phyloP scores from a whole-genome alignment of 2,888 invertebrate species.

The Smittia sp. region DNA sequence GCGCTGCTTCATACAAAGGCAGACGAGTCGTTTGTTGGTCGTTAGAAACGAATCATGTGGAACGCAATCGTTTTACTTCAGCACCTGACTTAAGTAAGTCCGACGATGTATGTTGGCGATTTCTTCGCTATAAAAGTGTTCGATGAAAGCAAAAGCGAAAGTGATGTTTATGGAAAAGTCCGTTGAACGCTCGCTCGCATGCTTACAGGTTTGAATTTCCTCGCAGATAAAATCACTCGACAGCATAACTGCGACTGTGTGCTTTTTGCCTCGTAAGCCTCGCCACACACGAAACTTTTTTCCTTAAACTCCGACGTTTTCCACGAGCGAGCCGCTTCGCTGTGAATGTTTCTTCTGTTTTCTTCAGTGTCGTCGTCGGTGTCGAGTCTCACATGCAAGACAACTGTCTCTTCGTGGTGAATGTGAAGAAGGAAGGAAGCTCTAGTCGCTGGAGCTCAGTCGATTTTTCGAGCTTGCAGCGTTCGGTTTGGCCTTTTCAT shows the following conservation, averaged over 20 bases:
- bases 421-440: neutral
- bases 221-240: neutral
- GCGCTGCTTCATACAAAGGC: too few relatives aligned
- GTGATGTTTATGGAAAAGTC: neutral
- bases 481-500: neutral
- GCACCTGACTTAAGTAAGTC: too few relatives aligned
- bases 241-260: conserved; percentile 2
- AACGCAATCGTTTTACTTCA: too few relatives aligned
- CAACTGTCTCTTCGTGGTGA: neutral
- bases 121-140: neutral
- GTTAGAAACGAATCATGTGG: too few relatives aligned
- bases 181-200: conserved; percentile 1
- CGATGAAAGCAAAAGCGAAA: conserved; percentile 10
- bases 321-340: neutral
- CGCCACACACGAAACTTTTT: neutral
- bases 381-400: neutral
- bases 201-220: neutral
- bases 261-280: neutral
- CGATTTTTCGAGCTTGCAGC: neutral
- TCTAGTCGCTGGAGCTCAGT: neutral
- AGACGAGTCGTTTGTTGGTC: too few relatives aligned
- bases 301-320: neutral
- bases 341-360: neutral
- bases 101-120: neutral
- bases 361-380: conserved; percentile 11